A percentile compares a stretch with the other conserved stretches of the same genome.
Evolutionary conservation across 2,888 invertebrate species (phyloP).

Genomic region (Rhogogaster chlorosoma): DNA sequence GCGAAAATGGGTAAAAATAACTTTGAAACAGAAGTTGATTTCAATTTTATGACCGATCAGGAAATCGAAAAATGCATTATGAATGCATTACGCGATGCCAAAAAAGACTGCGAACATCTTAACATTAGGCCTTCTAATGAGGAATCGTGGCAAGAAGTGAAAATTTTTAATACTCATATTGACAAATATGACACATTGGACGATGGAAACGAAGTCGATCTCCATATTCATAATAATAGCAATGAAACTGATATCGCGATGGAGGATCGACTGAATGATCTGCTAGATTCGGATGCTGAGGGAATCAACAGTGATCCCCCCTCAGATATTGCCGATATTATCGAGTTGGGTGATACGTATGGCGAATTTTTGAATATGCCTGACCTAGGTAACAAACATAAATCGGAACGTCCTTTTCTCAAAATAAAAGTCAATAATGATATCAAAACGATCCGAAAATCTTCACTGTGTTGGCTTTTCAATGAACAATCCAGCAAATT

Average conservation of each 20-base stretch:
- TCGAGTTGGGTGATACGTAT: not conserved
- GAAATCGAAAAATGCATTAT: constrained; percentile 17
- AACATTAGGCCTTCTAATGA: not conserved
- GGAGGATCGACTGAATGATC: constrained; percentile 11
- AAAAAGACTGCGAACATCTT: not conserved
- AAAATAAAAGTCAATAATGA: constrained; percentile 4
- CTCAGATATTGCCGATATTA: constrained; percentile 2
- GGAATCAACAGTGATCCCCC: not conserved
- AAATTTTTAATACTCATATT: not conserved
- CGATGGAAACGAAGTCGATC: constrained; percentile 19
- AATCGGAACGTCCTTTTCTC: constrained; percentile 11
- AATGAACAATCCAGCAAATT: constrained; percentile 23
- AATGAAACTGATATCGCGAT: constrained; percentile 4
- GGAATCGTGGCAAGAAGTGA: constrained; percentile 12
- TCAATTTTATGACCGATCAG: constrained; percentile 1
- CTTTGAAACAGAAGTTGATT: not conserved
- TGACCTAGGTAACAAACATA: not conserved
- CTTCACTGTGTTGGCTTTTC: constrained; percentile 14
- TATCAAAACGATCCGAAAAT: constrained; percentile 23
- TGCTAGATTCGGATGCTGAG: constrained; percentile 11
- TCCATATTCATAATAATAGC: not conserved
- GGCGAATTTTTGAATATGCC: constrained; percentile 23
- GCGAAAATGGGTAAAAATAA: constrained; percentile 17
- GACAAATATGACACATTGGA: not conserved
- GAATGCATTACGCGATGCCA: constrained; percentile 16